Percentiles rank a stretch among this genome's conserved stretches.
Evolutionary conservation across 2,113 vertebrate species (phyloP).

Genomic region (Haemorhous mexicanus): DNA sequence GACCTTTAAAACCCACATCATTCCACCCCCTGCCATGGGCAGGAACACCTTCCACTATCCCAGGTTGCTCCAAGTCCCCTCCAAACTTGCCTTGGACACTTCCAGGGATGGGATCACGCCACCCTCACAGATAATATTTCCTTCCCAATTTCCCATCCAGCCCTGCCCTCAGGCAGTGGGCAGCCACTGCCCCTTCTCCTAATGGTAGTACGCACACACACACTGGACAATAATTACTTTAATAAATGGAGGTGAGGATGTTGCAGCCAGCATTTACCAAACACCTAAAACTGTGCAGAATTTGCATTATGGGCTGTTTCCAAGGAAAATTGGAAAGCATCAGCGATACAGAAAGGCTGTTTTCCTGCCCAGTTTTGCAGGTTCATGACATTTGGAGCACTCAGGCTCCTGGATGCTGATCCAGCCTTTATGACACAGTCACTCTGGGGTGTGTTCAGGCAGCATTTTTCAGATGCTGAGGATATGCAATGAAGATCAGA

Average conservation of each 20-base stretch:
- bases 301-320: background rate
- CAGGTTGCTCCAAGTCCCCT: rapidly evolving
- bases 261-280: background rate
- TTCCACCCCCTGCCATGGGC: background rate
- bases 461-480: background rate
- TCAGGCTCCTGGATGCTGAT: rapidly evolving
- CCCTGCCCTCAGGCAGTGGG: background rate
- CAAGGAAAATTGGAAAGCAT: background rate
- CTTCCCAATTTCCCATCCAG: background rate
- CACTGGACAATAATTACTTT: background rate
- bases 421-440: background rate
- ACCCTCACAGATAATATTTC: no score
- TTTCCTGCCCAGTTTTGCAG: background rate
- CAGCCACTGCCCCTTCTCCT: background rate
- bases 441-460: background rate
- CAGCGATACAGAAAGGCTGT: background rate
- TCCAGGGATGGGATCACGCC: background rate
- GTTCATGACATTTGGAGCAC: background rate
- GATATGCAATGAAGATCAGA: background rate
- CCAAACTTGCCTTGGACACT: background rate
- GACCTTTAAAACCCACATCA: background rate
- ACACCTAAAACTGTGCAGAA: background rate
- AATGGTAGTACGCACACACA: background rate
- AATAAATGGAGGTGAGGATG: background rate
- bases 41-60: background rate